These are phyloP conservation scores for Sus cebifrons DNA, from an alignment of 2,797 vertebrate species.

Conservation along the genomic window DNA sequence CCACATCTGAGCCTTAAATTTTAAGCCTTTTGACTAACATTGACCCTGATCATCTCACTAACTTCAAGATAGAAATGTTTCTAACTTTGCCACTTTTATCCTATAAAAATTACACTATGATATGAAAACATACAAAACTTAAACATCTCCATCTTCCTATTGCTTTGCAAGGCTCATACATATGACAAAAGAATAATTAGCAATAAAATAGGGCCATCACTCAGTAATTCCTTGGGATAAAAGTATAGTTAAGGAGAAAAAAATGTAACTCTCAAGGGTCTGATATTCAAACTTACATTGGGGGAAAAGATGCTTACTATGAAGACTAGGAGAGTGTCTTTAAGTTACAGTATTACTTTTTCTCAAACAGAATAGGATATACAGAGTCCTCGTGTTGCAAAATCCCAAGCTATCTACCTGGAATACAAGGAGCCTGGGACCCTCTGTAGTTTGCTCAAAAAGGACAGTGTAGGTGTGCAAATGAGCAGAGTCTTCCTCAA, in stretches of 20 bases:
- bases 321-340: not conserved
- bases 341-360: not conserved
- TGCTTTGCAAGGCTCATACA: slow-evolving; percentile 50
- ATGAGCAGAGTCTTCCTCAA: not conserved
- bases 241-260: slow-evolving; percentile 33
- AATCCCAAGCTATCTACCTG: not conserved
- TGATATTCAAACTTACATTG: slow-evolving; percentile 29
- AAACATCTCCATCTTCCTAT: slow-evolving; percentile 54
- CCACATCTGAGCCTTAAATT: slow-evolving; percentile 69
- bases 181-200: slow-evolving; percentile 69
- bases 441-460: not conserved
- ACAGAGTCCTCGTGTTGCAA: not conserved
- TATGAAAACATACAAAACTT: slow-evolving; percentile 66
- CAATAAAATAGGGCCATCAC: slow-evolving; percentile 24
- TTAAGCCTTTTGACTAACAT: slow-evolving; percentile 61
- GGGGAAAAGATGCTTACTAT: not conserved
- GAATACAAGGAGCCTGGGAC: not conserved
- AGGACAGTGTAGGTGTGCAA: not conserved
- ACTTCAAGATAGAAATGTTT: slow-evolving; percentile 65
- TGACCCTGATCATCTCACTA: slow-evolving; percentile 44
- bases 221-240: slow-evolving; percentile 23
- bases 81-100: slow-evolving; percentile 56
- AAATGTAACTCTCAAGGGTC: not conserved
- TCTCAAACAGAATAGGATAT: not conserved
- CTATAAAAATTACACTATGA: slow-evolving; percentile 68